Conservation (phyloP, 92 coral and sea anemone genomes). For the Zoanthus sociatus region DNA sequence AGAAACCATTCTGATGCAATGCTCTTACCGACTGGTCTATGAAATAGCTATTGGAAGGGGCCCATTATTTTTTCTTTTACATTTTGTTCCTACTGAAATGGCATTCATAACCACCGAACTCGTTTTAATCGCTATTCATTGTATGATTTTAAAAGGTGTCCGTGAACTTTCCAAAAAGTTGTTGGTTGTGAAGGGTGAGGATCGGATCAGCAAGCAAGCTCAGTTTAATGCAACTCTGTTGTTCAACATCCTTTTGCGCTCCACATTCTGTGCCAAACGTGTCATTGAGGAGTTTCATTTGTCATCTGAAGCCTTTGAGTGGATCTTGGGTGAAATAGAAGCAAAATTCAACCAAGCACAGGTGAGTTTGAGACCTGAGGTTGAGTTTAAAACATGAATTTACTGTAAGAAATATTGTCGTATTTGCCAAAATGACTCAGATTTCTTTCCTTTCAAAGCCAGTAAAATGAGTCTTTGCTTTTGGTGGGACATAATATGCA, state of each 20-base stretch:
- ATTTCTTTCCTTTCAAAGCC: no score
- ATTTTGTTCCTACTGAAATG: no score
- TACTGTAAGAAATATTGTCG: no score
- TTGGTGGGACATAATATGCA: no score
- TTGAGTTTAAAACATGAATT: no score
- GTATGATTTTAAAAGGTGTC: conserved; percentile 50
- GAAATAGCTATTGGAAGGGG: no score
- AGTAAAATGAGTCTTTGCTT: no score
- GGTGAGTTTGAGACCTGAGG: conserved; percentile 50
- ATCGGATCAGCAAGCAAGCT: conserved; percentile 98
- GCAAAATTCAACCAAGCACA: conserved; percentile 93
- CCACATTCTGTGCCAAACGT: conserved; percentile 93
- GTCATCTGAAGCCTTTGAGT: conserved; percentile 97
- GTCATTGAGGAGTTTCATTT: conserved; percentile 95
- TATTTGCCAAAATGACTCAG: no score
- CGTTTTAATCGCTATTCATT: neutral
- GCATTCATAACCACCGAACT: neutral
- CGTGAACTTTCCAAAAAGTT: conserved; percentile 94
- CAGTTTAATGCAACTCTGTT: conserved; percentile 97
- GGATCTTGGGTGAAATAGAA: conserved; percentile 98
- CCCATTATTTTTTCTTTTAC: no score
- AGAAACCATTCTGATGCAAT: no score
- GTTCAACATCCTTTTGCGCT: conserved; percentile 91
- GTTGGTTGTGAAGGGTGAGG: conserved; percentile 93
- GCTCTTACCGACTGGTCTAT: no score